Base-by-base conservation (phyloP, 92 coral and sea anemone species). In the Meandrina meandrites region DNA sequence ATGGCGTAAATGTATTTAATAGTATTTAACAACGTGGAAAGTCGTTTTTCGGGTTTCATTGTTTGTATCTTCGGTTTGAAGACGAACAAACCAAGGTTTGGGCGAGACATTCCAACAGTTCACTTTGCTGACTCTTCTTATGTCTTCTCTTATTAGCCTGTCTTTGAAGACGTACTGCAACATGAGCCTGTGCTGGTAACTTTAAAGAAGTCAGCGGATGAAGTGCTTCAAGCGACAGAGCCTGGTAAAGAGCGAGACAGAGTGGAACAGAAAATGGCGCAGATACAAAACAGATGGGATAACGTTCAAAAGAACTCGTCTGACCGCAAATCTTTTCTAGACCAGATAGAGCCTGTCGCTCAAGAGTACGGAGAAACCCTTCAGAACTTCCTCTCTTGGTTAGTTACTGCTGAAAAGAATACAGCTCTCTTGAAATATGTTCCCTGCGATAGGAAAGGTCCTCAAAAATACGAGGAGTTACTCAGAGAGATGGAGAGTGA, bases 221-320 rank as follows among this genome's bases (percentile, higher is more conserved):
- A 92, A 62, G 86, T 96, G 76, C 82, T 96, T 18, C 79, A 88
- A 28, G 88, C 92, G 14, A 47, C 94, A 36, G 93, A 93, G 72
- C 91, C 96, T 14, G 94, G 98, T 35, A 91, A 93, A 82, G 98
- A 95, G 79, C 96, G 97, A 37, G 97, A 95, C 35, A 90, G 93
- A 5, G 97, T 96, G 51, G 94, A 92, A 64, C 94, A 90, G 31
- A 91, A 90, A 74, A 88, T 96, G 86, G 86, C 79, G 35, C 90
- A 87, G 35, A 91, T 96, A 22, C 85, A 96, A 58, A 86, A 85
- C 70, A 84, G 94, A 32, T 96, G 99, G 99, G 94, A 95, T 15
- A 89, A 80, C 45, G 85, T 96, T 34, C 93, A 87, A 84, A 90
- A 92, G 79, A 87, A 84, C 27, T 82, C 94, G 66, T 57, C 91